Base-by-base conservation (phyloP, 2,113 vertebrate species). In the Oncorhynchus keta region DNA sequence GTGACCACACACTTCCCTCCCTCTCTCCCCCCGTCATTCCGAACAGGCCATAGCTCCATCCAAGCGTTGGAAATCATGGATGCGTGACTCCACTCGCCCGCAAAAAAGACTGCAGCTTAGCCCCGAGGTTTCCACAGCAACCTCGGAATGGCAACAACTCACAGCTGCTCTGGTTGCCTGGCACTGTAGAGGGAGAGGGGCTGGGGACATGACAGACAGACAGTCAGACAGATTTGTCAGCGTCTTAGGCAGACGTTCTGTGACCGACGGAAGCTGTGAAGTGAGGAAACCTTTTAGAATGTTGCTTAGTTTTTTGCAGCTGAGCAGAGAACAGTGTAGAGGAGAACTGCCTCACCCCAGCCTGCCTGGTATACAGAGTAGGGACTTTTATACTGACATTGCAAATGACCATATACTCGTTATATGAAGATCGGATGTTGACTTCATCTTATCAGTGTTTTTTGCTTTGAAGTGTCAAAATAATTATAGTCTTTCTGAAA, bases 71-170 rank as follows among this genome's bases (percentile, higher is more conserved):
- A 85, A 90, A 84, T 81, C 84, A 83, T 57, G 81, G 81, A 83
- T 84, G 84, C 81, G 80, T 90, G 87, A 87, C 85, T 88, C 80
- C 57, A 79, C 83, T 90, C 79, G 83, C 80, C 82, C 75, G 35
- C 85, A 73, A 82, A 88, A 85, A 85, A 73, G 32, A 82, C 85
- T 85, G 80, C 70, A 78, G 81, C 78, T 78, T 68, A 73, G 82
- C 84, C 83, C 81, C 49, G 76, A 84, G 90, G 90, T 92, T 89
- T 88, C 88, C 76, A 64, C 83, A 79, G 77, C 84, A 82, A 86
- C 81, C 79, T 76, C 8, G 51, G 84, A 80, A 86, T 85, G 86
- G 89, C 87, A 85, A 80, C 76, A 77, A 72, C 79, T 89, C 79
- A 64, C 87, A 90, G 85, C 89, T 89, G 87, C 85, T 89, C 74